Conservation (phyloP, 2,113 vertebrate genomes). For the Otus sunia region DNA sequence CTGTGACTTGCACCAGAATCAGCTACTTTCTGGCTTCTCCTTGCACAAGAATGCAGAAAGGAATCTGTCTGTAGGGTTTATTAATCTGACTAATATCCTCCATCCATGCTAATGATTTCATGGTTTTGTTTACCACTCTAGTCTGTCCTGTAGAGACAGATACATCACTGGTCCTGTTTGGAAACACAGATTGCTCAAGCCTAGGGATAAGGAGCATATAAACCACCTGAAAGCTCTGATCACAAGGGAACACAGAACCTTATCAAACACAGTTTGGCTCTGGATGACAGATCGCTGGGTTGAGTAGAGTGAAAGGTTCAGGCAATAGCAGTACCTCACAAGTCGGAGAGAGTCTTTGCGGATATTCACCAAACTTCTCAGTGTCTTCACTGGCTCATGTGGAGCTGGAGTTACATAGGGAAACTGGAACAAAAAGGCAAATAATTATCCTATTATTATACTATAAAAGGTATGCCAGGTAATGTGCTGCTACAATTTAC, state of each 20-base stretch:
- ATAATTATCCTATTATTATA: neutral
- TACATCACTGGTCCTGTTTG: neutral
- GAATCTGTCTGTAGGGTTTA: slow-evolving; percentile 7
- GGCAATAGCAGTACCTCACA: slow-evolving; percentile 79
- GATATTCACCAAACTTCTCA: slow-evolving; percentile 96
- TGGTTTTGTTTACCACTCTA: neutral
- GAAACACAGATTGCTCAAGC: neutral
- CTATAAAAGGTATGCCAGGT: neutral
- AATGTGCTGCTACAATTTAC: neutral
- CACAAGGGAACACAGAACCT: neutral
- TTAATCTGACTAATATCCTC: neutral
- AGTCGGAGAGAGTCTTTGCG: slow-evolving; percentile 95
- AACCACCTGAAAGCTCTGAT: neutral
- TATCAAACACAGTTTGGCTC: neutral
- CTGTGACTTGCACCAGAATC: neutral
- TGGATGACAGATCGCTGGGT: neutral
- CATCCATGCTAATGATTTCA: neutral
- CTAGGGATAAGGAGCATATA: neutral
- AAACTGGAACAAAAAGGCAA: slow-evolving; percentile 79
- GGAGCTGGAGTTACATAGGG: slow-evolving; percentile 96
- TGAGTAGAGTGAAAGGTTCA: neutral
- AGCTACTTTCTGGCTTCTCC: neutral
- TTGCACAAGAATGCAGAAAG: neutral
- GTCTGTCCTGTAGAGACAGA: neutral
- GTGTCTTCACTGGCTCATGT: slow-evolving; percentile 95